Percentiles rank a stretch among this genome's conserved stretches.
Conservation (phyloP, 2,888 invertebrate genomes). For the Baronia brevicornis region DNA sequence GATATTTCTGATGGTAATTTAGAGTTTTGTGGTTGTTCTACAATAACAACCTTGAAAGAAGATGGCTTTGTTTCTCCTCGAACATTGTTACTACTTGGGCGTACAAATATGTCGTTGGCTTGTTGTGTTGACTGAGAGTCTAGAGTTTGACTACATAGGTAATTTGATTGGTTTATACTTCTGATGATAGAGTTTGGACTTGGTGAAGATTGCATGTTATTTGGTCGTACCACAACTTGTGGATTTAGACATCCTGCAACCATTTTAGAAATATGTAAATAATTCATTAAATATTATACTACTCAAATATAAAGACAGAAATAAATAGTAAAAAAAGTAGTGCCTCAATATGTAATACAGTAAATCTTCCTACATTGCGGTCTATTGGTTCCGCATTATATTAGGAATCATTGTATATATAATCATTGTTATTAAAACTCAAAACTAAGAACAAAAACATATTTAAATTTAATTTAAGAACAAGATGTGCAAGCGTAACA, state of each 20-base stretch:
- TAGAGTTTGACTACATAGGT: constrained; percentile 49
- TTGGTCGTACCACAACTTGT: constrained; percentile 45
- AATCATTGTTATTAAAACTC: too few relatives aligned
- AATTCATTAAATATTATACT: constrained; percentile 2
- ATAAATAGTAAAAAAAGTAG: too few relatives aligned
- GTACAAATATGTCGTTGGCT: constrained; percentile 31
- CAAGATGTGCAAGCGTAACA: too few relatives aligned
- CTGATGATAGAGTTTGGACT: constrained; percentile 66
- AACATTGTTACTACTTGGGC: constrained; percentile 27
- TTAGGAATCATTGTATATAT: too few relatives aligned
- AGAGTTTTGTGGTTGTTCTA: constrained; percentile 32
- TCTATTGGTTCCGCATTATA: too few relatives aligned
- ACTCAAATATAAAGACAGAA: background rate
- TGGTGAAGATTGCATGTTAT: constrained; percentile 57
- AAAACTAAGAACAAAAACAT: too few relatives aligned
- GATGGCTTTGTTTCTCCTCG: constrained; percentile 27
- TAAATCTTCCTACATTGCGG: too few relatives aligned
- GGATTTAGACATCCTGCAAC: constrained; percentile 43
- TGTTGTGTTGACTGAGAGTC: constrained; percentile 27
- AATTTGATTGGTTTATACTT: constrained; percentile 67
- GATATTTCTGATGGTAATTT: constrained; percentile 18
- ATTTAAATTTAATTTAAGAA: too few relatives aligned
- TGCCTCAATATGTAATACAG: too few relatives aligned
- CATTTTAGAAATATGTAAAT: constrained; percentile 12
- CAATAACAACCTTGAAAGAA: constrained; percentile 48